Evolutionary conservation across 2,797 vertebrate species (phyloP).

Genomic region (Oreochromis mossambicus): DNA sequence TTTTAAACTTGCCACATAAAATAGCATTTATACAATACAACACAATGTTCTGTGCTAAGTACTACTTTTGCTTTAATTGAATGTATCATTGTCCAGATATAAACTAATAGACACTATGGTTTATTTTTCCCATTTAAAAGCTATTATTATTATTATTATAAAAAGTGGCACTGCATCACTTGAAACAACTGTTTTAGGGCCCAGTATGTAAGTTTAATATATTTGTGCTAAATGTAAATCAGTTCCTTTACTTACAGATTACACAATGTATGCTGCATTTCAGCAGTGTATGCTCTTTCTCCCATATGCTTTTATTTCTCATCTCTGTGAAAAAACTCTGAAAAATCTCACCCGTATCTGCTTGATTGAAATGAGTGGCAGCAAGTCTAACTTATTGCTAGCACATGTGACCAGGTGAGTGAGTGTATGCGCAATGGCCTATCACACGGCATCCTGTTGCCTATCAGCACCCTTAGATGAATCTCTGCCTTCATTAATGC

Average conservation of each 20-base stretch:
- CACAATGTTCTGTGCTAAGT: background rate
- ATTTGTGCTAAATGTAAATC: background rate
- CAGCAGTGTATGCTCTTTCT: background rate
- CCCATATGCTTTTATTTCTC: background rate
- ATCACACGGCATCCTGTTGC: conserved; percentile 40
- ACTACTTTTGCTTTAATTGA: background rate
- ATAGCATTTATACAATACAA: background rate
- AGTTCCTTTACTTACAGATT: background rate
- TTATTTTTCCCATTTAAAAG: background rate
- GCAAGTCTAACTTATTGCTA: conserved; percentile 64
- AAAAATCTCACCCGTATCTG: conserved; percentile 15
- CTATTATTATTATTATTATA: background rate
- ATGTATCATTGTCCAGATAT: background rate
- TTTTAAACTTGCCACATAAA: background rate
- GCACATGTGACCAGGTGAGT: conserved; percentile 71
- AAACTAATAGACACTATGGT: background rate
- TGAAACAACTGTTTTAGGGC: background rate
- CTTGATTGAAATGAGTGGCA: conserved; percentile 41
- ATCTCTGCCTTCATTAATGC: conserved; percentile 72
- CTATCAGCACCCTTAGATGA: conserved; percentile 48
- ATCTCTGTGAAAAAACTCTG: background rate
- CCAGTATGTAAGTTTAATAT: background rate
- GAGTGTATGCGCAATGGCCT: conserved; percentile 47
- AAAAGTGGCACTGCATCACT: background rate
- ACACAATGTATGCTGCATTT: background rate